Conservation (phyloP, 2,113 vertebrate species). For the Picathartes gymnocephalus region DNA sequence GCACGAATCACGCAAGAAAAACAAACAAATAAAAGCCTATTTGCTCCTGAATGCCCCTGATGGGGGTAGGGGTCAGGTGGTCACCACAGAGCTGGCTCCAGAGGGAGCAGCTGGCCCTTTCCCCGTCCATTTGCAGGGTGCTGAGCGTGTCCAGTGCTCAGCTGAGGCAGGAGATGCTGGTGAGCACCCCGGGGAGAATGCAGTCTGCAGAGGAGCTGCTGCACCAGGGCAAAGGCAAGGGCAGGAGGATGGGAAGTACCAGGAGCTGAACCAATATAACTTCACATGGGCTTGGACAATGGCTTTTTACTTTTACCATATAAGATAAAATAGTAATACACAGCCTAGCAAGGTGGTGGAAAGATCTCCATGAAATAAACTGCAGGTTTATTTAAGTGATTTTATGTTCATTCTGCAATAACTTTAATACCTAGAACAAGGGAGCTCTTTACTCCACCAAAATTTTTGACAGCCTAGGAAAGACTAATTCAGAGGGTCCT, state of each 20-base stretch:
- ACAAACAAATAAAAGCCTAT: neutral
- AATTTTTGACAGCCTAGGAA: neutral
- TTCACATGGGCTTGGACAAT: neutral
- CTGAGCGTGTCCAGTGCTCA: accelerated
- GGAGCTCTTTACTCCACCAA: neutral
- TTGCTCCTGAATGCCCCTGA: neutral
- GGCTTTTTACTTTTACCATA: neutral
- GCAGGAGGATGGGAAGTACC: neutral
- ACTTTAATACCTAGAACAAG: neutral
- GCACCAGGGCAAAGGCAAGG: neutral
- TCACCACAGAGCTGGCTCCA: neutral
- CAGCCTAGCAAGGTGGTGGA: neutral
- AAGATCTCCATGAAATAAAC: neutral
- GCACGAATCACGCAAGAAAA: neutral
- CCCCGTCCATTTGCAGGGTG: neutral
- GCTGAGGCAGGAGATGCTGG: neutral
- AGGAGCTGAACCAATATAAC: neutral
- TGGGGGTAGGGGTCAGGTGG: accelerated
- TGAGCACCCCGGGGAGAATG: neutral
- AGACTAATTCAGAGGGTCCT: neutral
- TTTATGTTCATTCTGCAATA: neutral
- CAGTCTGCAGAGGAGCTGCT: neutral
- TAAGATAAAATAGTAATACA: neutral
- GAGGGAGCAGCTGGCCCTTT: neutral
- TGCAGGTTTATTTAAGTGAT: neutral